Conservation (phyloP, 2,888 invertebrate species). For the Sphecodes monilicornis region DNA sequence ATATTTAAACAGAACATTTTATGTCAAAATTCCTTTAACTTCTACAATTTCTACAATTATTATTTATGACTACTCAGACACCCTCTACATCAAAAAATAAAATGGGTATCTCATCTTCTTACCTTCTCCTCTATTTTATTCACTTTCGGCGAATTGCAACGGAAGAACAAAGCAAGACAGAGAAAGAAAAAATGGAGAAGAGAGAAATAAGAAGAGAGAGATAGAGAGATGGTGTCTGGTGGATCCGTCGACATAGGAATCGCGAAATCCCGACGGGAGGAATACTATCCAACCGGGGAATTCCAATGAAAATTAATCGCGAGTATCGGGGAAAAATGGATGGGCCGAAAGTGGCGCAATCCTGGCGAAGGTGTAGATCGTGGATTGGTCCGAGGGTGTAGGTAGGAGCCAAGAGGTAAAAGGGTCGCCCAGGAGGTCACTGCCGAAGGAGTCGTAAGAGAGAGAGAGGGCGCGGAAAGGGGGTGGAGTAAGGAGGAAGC, state of each 20-base stretch:
- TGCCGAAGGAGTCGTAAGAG: conserved; percentile 78
- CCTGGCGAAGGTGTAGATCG: conserved; percentile 67
- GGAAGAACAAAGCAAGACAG: background rate
- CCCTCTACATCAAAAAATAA: background rate
- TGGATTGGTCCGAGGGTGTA: conserved; percentile 70
- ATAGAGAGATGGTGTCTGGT: background rate
- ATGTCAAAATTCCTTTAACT: background rate
- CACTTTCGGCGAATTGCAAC: background rate
- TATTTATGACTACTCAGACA: background rate
- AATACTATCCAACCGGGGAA: background rate
- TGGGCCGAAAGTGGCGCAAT: conserved; percentile 49
- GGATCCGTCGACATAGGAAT: conserved; percentile 12
- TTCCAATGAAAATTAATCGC: conserved; percentile 36
- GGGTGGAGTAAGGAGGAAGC: conserved; percentile 71
- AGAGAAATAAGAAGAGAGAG: no score
- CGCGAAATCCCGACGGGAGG: background rate
- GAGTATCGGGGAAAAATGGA: conserved; percentile 39
- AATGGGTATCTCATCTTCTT: background rate
- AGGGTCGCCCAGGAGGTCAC: conserved; percentile 82
- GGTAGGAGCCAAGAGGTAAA: conserved; percentile 76
- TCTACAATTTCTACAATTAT: background rate
- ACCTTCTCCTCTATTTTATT: background rate
- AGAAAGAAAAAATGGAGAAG: background rate
- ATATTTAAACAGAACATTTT: background rate
- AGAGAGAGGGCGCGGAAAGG: conserved; percentile 73